These are phyloP conservation scores for Onychostruthus taczanowskii DNA, from an alignment of 2,113 vertebrate species.

Conservation along the genomic window DNA sequence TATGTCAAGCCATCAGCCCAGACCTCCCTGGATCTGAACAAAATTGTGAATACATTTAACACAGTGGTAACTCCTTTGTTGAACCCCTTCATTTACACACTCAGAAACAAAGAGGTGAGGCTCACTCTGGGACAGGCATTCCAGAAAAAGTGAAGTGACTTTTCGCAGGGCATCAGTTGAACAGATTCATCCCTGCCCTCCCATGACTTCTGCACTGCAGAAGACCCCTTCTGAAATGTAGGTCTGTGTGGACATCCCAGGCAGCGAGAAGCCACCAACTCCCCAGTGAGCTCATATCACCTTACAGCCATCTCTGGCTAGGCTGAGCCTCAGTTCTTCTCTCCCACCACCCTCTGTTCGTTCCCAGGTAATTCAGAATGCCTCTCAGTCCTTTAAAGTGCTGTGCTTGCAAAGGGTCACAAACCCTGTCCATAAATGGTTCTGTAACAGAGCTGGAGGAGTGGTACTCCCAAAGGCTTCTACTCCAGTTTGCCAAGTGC, in stretches of 20 bases:
- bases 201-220: background rate
- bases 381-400: background rate
- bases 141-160: background rate
- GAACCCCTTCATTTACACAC: constrained; percentile 73
- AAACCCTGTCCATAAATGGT: background rate
- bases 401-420: background rate
- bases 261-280: background rate
- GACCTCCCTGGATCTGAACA: constrained; percentile 26
- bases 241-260: background rate
- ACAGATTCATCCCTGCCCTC: background rate
- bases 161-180: background rate
- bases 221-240: background rate
- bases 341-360: background rate
- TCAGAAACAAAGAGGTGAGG: constrained; percentile 69
- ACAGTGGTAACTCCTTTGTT: constrained; percentile 51
- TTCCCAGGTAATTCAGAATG: background rate
- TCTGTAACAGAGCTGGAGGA: background rate
- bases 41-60: constrained; percentile 51
- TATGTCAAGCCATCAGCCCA: constrained; percentile 34
- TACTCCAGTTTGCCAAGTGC: background rate
- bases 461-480: background rate
- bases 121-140: background rate
- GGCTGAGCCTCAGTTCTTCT: background rate
- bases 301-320: background rate
- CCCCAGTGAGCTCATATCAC: background rate